phyloP scores from a whole-genome alignment of 1,140 invertebrate species.

The Palaemon carinicauda region DNA sequence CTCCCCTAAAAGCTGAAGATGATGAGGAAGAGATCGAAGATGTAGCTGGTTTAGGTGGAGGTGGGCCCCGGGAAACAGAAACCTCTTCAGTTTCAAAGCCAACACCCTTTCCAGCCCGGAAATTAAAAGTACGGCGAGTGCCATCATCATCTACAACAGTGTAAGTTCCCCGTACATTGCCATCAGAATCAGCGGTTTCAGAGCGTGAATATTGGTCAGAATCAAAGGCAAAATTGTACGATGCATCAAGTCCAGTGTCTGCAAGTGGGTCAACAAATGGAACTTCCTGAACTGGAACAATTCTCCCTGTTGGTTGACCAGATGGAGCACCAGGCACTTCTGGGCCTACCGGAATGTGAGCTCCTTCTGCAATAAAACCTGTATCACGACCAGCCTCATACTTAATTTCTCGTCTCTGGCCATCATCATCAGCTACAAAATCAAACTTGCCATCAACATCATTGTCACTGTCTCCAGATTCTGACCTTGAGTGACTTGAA shows the following conservation, averaged over 20 bases:
- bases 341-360: slow-evolving; percentile 28
- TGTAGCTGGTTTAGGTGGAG: neutral
- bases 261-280: slow-evolving; percentile 31
- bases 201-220: slow-evolving; percentile 54
- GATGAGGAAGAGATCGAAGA: neutral
- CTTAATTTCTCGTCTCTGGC: slow-evolving; percentile 15
- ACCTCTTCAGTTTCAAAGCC: slow-evolving; percentile 27
- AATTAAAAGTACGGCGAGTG: neutral
- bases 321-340: neutral
- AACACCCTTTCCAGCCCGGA: slow-evolving; percentile 18
- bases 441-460: slow-evolving; percentile 44
- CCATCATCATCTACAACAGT: slow-evolving; percentile 61
- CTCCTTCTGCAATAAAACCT: slow-evolving; percentile 50
- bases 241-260: slow-evolving; percentile 35
- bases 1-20: neutral
- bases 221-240: slow-evolving; percentile 58
- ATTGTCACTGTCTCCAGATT: slow-evolving; percentile 36
- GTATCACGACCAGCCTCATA: slow-evolving; percentile 45
- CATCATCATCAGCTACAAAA: slow-evolving; percentile 43
- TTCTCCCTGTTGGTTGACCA: neutral
- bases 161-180: slow-evolving; percentile 62
- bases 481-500: slow-evolving; percentile 17
- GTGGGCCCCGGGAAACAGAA: neutral
- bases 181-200: slow-evolving; percentile 58
- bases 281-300: neutral